These are phyloP conservation scores for Galagoides demidoff DNA, from an alignment of 2,797 vertebrate genomes.

Conservation along the genomic window DNA sequence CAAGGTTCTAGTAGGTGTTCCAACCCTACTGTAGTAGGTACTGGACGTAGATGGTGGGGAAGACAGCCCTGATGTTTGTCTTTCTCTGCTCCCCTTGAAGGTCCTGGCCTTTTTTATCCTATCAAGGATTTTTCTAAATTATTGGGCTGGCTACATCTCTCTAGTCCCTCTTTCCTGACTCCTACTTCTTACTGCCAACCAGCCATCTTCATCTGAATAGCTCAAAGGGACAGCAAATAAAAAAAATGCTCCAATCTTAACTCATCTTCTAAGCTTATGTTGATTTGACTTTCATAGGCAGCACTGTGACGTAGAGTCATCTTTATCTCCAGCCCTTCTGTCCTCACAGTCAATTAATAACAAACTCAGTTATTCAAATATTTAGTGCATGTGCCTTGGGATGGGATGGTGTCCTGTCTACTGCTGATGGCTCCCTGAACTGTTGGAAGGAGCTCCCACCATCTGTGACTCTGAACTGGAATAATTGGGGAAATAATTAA, in stretches of 20 bases:
- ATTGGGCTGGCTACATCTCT: neutral
- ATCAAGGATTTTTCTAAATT: neutral
- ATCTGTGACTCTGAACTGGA: neutral
- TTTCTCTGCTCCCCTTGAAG: neutral
- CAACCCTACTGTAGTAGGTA: neutral
- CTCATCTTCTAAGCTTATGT: neutral
- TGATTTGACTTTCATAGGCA: neutral
- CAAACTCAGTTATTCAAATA: neutral
- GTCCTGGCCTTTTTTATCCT: neutral
- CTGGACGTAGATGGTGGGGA: neutral
- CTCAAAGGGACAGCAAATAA: neutral
- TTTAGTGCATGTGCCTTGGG: neutral
- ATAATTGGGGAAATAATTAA: neutral
- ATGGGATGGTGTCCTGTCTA: neutral
- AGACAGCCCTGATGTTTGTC: neutral
- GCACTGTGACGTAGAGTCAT: neutral
- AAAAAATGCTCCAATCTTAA: neutral
- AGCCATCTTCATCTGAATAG: neutral
- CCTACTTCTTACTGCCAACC: neutral
- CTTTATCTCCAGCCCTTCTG: neutral
- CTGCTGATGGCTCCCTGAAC: neutral
- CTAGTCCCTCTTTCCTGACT: neutral
- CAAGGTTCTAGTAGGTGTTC: no score
- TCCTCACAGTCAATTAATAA: neutral
- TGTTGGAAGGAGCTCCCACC: neutral